phyloP scores from a whole-genome alignment of 2,888 invertebrate species.

The Luperina nickerlii region DNA sequence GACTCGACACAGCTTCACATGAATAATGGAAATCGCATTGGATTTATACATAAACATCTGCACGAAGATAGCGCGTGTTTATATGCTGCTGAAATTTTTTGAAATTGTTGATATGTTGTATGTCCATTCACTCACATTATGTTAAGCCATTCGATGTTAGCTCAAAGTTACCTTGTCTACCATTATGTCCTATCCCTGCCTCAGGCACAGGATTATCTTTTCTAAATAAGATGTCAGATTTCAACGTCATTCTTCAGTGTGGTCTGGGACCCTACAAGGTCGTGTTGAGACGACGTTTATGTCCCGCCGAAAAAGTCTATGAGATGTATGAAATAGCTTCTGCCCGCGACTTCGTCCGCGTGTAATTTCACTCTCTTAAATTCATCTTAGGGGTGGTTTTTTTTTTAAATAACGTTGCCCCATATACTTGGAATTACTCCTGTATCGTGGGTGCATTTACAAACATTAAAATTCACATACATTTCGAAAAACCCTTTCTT shows the following conservation, averaged over 20 bases:
- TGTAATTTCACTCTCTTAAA: too few species aligned
- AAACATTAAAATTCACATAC: too few species aligned
- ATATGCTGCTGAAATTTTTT: background rate
- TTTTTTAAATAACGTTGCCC: too few species aligned
- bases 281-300: background rate
- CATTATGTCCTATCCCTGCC: background rate
- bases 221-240: background rate
- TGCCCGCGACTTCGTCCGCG: too few species aligned
- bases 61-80: constrained; percentile 4
- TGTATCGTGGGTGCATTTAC: too few species aligned
- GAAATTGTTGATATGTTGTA: background rate
- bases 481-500: too few species aligned
- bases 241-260: constrained; percentile 6
- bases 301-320: constrained; percentile 3
- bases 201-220: background rate
- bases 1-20: constrained; percentile 48
- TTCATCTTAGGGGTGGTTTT: too few species aligned
- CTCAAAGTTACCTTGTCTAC: background rate
- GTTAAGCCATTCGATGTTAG: background rate
- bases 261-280: background rate
- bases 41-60: constrained; percentile 35
- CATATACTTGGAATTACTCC: too few species aligned
- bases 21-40: constrained; percentile 60
- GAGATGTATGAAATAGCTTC: constrained; percentile 7
- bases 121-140: background rate